Percentiles rank a stretch among this genome's conserved stretches.
Conservation (phyloP, 1,140 invertebrate species). For the Pseudomyrmex flavicornis region DNA sequence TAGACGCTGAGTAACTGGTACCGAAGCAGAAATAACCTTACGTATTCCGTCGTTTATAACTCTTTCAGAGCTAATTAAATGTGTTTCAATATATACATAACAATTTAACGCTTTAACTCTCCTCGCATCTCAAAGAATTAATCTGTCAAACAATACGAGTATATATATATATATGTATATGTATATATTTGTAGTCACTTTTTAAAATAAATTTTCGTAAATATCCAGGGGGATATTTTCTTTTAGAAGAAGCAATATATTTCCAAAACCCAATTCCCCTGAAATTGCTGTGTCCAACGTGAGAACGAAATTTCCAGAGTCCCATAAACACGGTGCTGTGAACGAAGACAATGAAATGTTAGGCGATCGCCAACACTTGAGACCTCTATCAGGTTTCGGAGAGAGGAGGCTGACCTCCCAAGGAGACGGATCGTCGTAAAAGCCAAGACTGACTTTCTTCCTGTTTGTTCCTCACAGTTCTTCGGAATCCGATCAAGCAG, state of each 20-base stretch:
- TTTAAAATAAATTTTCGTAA: too few relatives aligned
- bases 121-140: too few relatives aligned
- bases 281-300: background rate
- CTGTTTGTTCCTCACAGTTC: background rate
- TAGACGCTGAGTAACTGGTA: too few relatives aligned
- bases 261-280: too few relatives aligned
- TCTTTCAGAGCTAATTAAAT: background rate
- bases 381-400: slow-evolving; percentile 26
- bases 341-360: slow-evolving; percentile 58
- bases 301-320: slow-evolving; percentile 5
- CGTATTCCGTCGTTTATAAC: background rate
- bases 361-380: slow-evolving; percentile 21
- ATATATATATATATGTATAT: too few relatives aligned
- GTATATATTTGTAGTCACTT: too few relatives aligned
- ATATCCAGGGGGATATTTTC: too few relatives aligned
- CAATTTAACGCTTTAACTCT: too few relatives aligned
- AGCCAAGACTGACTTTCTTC: slow-evolving; percentile 7
- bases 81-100: too few relatives aligned
- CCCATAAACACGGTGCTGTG: background rate
- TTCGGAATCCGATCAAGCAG: slow-evolving; percentile 34
- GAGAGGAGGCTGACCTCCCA: slow-evolving; percentile 60
- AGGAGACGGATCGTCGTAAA: slow-evolving; percentile 61
- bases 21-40: too few relatives aligned
- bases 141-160: too few relatives aligned
- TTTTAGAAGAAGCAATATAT: too few relatives aligned